These are phyloP conservation scores for Lycodopsis pacificus DNA, from an alignment of 2,797 vertebrate genomes.

Conservation along the genomic window DNA sequence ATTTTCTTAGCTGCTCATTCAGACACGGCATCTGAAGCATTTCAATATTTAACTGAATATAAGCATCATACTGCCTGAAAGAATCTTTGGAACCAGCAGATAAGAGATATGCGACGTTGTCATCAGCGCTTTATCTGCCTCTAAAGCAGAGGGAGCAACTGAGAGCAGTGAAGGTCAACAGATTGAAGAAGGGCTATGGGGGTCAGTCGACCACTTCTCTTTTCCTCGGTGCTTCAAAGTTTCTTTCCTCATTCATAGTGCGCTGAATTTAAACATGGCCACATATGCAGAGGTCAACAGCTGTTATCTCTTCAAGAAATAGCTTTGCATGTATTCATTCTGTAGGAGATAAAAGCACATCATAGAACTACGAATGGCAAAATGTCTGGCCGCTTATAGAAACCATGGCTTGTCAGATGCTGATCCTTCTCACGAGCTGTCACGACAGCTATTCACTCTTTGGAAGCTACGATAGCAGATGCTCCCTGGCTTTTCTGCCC, in stretches of 20 bases:
- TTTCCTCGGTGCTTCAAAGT: background rate
- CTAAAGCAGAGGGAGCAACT: background rate
- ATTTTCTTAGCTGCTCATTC: background rate
- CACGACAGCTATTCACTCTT: background rate
- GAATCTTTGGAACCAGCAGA: slow-evolving; percentile 17
- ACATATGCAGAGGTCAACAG: background rate
- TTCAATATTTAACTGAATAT: slow-evolving; percentile 9
- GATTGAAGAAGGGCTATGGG: background rate
- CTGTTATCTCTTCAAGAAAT: background rate
- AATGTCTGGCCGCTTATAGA: background rate
- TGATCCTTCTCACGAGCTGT: background rate
- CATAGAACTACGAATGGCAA: background rate
- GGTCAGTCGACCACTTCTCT: background rate
- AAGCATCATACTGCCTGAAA: slow-evolving; percentile 3
- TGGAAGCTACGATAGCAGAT: background rate
- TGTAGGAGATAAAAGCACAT: background rate
- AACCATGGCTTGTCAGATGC: background rate
- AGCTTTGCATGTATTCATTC: background rate
- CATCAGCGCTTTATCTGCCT: background rate
- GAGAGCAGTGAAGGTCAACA: background rate
- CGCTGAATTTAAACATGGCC: background rate
- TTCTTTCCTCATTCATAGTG: background rate
- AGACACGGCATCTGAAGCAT: slow-evolving; percentile 9
- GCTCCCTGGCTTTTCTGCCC: background rate
- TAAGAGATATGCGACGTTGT: slow-evolving; percentile 7